Conservation (phyloP, 2,113 vertebrate species). For the Ictidomys tridecemlineatus region DNA sequence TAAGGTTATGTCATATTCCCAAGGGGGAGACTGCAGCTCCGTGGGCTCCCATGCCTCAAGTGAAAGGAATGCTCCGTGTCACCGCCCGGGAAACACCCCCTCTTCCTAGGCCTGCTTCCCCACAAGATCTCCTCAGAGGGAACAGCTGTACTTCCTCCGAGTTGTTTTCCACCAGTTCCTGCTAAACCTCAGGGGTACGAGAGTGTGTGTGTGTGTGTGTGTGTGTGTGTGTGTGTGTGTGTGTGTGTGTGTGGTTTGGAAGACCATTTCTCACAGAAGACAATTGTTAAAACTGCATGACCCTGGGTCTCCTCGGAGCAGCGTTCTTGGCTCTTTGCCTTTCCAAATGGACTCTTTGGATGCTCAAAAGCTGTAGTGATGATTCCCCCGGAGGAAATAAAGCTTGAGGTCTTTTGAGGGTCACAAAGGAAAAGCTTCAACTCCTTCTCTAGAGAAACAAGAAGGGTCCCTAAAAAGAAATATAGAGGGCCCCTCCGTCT, state of each 20-base stretch:
- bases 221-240: background rate
- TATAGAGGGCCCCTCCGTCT: background rate
- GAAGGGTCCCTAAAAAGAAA: background rate
- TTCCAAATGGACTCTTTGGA: background rate
- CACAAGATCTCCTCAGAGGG: slow-evolving; percentile 37
- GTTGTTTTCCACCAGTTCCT: slow-evolving; percentile 62
- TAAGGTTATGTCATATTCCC: slow-evolving; percentile 59
- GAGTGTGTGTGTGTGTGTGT: background rate
- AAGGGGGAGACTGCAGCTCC: slow-evolving; percentile 42
- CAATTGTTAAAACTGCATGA: background rate
- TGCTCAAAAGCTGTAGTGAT: background rate
- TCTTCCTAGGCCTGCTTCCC: slow-evolving; percentile 38
- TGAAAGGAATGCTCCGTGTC: slow-evolving; percentile 69
- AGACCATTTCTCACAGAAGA: slow-evolving; percentile 52
- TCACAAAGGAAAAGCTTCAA: background rate
- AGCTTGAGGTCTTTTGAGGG: background rate
- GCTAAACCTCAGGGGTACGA: background rate
- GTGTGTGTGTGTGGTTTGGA: background rate
- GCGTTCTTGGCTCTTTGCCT: background rate
- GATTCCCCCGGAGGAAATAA: background rate
- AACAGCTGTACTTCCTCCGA: slow-evolving; percentile 67
- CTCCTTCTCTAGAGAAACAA: background rate
- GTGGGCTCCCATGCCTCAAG: slow-evolving; percentile 49
- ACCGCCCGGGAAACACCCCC: slow-evolving; percentile 37
- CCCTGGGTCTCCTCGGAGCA: background rate